Base-by-base conservation (phyloP, 30 jellyfish, hydroid and myxozoan species). In the Cassiopea andromeda region DNA sequence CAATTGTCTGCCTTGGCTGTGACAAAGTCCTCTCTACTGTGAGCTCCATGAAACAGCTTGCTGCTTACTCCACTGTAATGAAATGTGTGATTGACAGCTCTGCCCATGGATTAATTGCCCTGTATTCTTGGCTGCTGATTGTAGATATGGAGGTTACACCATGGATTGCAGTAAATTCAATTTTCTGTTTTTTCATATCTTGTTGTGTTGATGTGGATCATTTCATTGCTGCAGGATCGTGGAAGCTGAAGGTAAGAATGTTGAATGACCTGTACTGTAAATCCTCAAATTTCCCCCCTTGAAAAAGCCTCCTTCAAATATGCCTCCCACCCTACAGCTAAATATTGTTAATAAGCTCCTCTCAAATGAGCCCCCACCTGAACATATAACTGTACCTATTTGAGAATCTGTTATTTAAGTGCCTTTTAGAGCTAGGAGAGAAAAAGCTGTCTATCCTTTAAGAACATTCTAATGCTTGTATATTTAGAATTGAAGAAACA, bases 21-120 rank as follows among this genome's bases (percentile, higher is more conserved):
- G 94, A 87, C 48, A 44, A 16, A 49, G 60, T 50, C 1, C 8
- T 87, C 77, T 44, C 19, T 45, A 15, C 67, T 48, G 78, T 78
- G 27, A 87, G 76, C 17, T 45, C 54, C 44, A 17, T 59, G 13
- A 46, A 45, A 47, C 18, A 15, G 5, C 38, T 85, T 2, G 50
- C 45, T 17, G 5, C 57, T 4, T n/a, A 50, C n/a, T 2, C 75
- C 4, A 73, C 14, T 44, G 17, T 46, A 1, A 47, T 87, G n/a
- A 58, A 71, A 10, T 92, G 94, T 18, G 43, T 94, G 1, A 18
- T 84, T 81, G 98, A 94, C 73, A 90, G 87, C 47, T 1, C 64
- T 44, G 72, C 95, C 1, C 98, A 94, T 84, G 98, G 98, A 9
- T 10, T 85, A 18, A 85, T 94, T 76, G 98, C 98, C 19, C 49